Base-by-base conservation (phyloP, 2,113 vertebrate genomes). In the Sander vitreus region DNA sequence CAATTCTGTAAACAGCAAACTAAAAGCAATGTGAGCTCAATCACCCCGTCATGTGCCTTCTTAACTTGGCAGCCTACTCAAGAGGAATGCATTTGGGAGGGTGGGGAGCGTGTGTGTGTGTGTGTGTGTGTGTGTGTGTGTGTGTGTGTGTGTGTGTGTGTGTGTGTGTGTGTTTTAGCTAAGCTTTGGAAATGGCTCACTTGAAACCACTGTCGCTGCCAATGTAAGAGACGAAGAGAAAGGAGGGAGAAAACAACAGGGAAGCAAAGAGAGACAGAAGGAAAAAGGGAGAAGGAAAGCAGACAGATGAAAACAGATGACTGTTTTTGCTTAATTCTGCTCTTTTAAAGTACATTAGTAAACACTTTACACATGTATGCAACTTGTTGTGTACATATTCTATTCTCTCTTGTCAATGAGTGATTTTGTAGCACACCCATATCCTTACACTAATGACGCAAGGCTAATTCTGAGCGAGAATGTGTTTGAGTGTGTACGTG, bases 31-130 rank as follows among this genome's bases (percentile, higher is more conserved):
- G 85, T 80, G 87, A 88, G 78, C 85, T 82, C 86, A 80, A 91
- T 87, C 81, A 75, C 89, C 66, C 80, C 55, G 89, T 94, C 93
- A 92, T 92, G 90, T 89, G 93, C 88, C 78, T 91, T 87, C 86
- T 90, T 82, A 80, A 92, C 90, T 91, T 90, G 87, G 91, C 91
- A 90, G 85, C 65, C 80, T 74, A 76, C 88, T 89, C 78, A 84
- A 63, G 81, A 85, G 92, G 90, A 91, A 92, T 91, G 89, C 85
- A 85, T 89, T 80, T 76, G 75, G 77, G 85, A 81, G 78, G 80
- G 85, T 45, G 69, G 58, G 75, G 39, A 33, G 54, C 8, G n/a
- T 3, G 39, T 43, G 39, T 43, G 39, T 43, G 39, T 43, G 39
- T 43, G 39, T 43, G 39, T 43, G 86, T 36, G 86, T 69, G 76